phyloP scores from a whole-genome alignment of 2,888 invertebrate species.

The Pachycephus smyrnensis region DNA sequence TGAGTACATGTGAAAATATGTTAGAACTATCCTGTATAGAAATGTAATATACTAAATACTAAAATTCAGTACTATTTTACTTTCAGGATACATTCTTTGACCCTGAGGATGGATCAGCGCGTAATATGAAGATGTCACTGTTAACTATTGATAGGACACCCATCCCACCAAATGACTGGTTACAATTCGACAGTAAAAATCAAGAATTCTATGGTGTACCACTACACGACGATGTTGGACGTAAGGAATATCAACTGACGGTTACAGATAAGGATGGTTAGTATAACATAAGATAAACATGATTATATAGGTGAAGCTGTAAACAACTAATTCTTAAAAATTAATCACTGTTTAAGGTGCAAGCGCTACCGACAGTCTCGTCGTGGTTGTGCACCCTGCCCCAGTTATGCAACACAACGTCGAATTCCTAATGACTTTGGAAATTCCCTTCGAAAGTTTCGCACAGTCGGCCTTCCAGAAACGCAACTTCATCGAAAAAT shows the following conservation, averaged over 20 bases:
- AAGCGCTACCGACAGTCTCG: conserved; percentile 82
- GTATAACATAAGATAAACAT: neutral
- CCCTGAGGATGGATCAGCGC: conserved; percentile 84
- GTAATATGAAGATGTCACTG: conserved; percentile 79
- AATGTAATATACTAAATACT: neutral
- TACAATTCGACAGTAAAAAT: conserved; percentile 89
- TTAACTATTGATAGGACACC: conserved; percentile 79
- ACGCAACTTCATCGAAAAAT: conserved; percentile 83
- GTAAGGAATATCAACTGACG: conserved; percentile 82
- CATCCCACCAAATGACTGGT: conserved; percentile 80
- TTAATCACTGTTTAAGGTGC: conserved; percentile 41
- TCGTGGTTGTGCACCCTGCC: conserved; percentile 79
- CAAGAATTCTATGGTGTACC: conserved; percentile 92
- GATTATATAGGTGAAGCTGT: neutral
- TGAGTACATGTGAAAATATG: neutral
- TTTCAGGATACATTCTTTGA: conserved; percentile 89
- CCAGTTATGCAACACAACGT: conserved; percentile 77
- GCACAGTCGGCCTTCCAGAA: conserved; percentile 79
- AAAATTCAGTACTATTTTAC: neutral
- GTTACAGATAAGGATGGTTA: conserved; percentile 58
- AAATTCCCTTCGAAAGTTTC: conserved; percentile 77
- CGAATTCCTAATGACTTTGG: conserved; percentile 85
- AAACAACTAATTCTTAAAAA: neutral
- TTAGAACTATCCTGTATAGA: neutral
- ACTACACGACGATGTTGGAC: conserved; percentile 77